Evolutionary conservation across 2,797 vertebrate genomes (phyloP).

Genomic region (Nannoperca australis): DNA sequence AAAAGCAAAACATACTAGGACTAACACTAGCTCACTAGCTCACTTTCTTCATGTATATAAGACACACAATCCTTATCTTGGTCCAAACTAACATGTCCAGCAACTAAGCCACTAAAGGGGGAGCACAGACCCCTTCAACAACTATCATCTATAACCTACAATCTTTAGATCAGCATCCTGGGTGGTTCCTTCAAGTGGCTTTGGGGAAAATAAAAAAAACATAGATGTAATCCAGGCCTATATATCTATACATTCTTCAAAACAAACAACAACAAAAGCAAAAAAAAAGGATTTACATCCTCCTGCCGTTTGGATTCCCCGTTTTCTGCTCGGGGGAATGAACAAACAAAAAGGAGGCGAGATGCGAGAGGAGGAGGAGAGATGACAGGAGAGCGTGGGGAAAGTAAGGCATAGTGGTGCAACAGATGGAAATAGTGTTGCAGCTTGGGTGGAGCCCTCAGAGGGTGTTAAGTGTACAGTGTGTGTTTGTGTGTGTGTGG

Average conservation of each 20-base stretch:
- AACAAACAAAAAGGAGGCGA: slow-evolving; percentile 50
- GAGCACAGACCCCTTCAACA: slow-evolving; percentile 59
- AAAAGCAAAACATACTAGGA: slow-evolving; percentile 60
- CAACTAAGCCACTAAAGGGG: slow-evolving; percentile 64
- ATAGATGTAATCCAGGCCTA: slow-evolving; percentile 61
- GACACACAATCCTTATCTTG: slow-evolving; percentile 78
- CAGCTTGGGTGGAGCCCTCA: slow-evolving; percentile 76
- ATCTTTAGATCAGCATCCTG: slow-evolving; percentile 70
- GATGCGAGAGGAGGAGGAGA: slow-evolving; percentile 24
- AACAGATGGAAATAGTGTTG: slow-evolving; percentile 78
- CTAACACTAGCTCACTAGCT: slow-evolving; percentile 74
- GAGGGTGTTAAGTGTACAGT: slow-evolving; percentile 55
- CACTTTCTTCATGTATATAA: slow-evolving; percentile 77
- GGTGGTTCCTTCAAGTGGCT: slow-evolving; percentile 69
- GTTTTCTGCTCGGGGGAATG: slow-evolving; percentile 56
- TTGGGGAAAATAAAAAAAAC: slow-evolving; percentile 56
- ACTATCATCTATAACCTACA: slow-evolving; percentile 71
- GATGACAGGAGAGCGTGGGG: slow-evolving; percentile 44
- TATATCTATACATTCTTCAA: slow-evolving; percentile 83
- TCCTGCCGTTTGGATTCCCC: slow-evolving; percentile 60
- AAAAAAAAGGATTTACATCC: slow-evolving; percentile 38
- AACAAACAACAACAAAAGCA: slow-evolving; percentile 23
- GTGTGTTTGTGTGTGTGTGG: slow-evolving; percentile 24
- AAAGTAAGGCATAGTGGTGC: slow-evolving; percentile 82
- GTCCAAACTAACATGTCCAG: slow-evolving; percentile 76